phyloP scores from a whole-genome alignment of 2,888 invertebrate species.

The Aspidiotus rigidus region DNA sequence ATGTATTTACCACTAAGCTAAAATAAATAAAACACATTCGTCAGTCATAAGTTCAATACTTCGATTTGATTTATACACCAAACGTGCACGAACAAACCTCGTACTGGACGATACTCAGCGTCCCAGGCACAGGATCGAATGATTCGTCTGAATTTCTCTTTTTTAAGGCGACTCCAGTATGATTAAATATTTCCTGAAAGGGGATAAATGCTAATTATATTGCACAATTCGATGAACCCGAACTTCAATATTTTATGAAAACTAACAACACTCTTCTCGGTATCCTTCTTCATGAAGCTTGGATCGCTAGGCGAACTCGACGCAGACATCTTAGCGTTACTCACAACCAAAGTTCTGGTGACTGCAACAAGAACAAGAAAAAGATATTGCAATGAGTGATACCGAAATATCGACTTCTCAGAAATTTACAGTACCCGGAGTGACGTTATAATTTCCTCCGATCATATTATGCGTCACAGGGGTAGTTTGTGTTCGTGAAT shows the following conservation, averaged over 20 bases:
- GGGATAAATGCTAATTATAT: not conserved
- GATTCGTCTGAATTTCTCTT: constrained; percentile 45
- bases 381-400: not conserved
- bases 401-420: not conserved
- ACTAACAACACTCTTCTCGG: constrained; percentile 8
- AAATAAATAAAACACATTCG: not conserved
- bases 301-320: constrained; percentile 9
- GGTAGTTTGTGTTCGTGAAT: constrained; percentile 19
- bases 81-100: constrained; percentile 38
- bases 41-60: not conserved
- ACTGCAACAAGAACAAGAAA: not conserved
- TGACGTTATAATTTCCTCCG: not conserved
- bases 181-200: constrained; percentile 61
- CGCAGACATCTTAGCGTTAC: constrained; percentile 18
- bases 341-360: constrained; percentile 22
- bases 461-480: constrained; percentile 7
- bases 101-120: constrained; percentile 59
- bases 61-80: not conserved
- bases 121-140: constrained; percentile 50
- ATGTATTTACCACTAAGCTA: constrained; percentile 48
- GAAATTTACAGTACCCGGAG: not conserved
- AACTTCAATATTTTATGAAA: constrained; percentile 7
- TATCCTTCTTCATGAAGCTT: constrained; percentile 7
- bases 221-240: not conserved
- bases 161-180: constrained; percentile 66